Evolutionary conservation across 2,888 invertebrate species (phyloP).

Genomic region (Muschampia plurimacula): DNA sequence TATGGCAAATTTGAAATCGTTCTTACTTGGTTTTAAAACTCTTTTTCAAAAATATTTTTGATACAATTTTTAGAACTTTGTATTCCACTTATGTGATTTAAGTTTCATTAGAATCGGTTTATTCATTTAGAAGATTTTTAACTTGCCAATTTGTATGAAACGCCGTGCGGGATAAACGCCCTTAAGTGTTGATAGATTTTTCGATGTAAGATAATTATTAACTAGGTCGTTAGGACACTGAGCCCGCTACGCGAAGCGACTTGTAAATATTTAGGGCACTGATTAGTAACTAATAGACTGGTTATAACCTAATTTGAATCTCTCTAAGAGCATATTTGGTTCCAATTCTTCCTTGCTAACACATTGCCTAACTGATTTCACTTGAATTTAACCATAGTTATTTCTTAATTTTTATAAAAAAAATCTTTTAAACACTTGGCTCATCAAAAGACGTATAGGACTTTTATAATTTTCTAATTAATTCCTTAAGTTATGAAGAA

Average conservation of each 20-base stretch:
- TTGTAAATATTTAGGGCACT: conserved; percentile 70
- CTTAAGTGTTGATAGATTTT: conserved; percentile 15
- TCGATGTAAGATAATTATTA: conserved; percentile 9
- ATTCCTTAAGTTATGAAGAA: conserved; percentile 30
- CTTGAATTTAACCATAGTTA: neutral
- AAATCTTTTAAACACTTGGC: neutral
- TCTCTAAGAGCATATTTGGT: conserved; percentile 68
- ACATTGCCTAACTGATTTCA: conserved; percentile 8
- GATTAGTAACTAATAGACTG: conserved; percentile 77
- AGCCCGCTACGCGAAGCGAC: conserved; percentile 71
- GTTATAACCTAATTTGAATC: conserved; percentile 72
- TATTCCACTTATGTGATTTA: too few relatives aligned
- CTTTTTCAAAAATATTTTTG: too few relatives aligned
- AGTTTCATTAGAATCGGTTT: too few relatives aligned
- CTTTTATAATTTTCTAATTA: conserved; percentile 35
- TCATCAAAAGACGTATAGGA: neutral
- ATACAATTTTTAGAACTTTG: too few relatives aligned
- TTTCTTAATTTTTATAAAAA: conserved; percentile 3
- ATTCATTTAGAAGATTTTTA: too few relatives aligned
- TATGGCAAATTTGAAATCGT: too few relatives aligned
- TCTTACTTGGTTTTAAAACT: too few relatives aligned
- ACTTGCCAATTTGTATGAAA: too few relatives aligned
- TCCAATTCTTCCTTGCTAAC: conserved; percentile 36
- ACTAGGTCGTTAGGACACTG: conserved; percentile 15
- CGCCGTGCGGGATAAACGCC: too few relatives aligned